Conservation (phyloP, 2,888 invertebrate species). For the Platyscelio sp. region DNA sequence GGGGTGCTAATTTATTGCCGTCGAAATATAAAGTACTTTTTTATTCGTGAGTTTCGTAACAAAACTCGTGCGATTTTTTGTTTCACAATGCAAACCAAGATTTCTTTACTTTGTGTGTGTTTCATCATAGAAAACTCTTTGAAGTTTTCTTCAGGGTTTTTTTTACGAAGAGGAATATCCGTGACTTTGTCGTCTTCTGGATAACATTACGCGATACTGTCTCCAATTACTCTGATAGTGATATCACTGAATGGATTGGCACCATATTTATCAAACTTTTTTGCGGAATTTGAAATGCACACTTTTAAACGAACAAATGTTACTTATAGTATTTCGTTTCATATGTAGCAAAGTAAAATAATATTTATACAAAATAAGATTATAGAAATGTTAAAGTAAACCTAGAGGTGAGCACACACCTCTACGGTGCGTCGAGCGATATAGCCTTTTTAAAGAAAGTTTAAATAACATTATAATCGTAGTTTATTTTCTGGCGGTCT, state of each 20-base stretch:
- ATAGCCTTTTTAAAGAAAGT: too few relatives aligned
- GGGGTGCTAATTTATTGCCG: background rate
- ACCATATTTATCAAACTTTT: constrained; percentile 32
- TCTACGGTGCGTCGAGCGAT: too few relatives aligned
- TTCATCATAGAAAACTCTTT: constrained; percentile 30
- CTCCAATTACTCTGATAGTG: constrained; percentile 25
- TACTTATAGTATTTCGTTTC: too few relatives aligned
- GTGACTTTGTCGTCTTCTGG: constrained; percentile 17
- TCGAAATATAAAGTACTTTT: constrained; percentile 34
- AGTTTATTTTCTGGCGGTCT: too few relatives aligned
- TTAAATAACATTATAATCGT: too few relatives aligned
- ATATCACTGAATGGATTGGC: constrained; percentile 31
- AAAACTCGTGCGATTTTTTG: constrained; percentile 34
- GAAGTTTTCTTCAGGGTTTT: constrained; percentile 24
- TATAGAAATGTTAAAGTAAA: too few relatives aligned
- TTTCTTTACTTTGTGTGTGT: constrained; percentile 34
- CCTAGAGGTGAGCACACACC: too few relatives aligned
- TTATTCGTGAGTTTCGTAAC: constrained; percentile 22
- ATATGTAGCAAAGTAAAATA: too few relatives aligned
- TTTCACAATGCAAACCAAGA: background rate
- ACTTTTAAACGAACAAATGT: too few relatives aligned
- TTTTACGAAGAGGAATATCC: constrained; percentile 14
- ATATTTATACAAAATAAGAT: too few relatives aligned
- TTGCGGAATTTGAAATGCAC: too few relatives aligned
- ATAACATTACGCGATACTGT: constrained; percentile 6